These are phyloP conservation scores for Crotalus viridis DNA, from an alignment of 2,113 vertebrate genomes.

Conservation along the genomic window DNA sequence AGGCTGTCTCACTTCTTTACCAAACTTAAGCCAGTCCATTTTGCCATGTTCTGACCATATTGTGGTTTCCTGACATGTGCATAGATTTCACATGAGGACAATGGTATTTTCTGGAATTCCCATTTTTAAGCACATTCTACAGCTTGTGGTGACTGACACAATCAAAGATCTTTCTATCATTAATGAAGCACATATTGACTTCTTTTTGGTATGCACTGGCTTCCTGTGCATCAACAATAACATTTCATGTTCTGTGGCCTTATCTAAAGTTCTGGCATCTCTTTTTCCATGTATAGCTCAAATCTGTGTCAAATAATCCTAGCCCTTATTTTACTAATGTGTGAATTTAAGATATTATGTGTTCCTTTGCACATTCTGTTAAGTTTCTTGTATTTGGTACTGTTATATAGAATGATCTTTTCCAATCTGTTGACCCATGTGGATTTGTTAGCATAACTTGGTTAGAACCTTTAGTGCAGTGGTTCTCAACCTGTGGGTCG, in stretches of 20 bases:
- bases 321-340: background rate
- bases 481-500: too few species aligned
- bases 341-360: background rate
- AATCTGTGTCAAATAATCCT: background rate
- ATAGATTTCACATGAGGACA: background rate
- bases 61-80: background rate
- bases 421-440: background rate
- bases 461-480: background rate
- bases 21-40: background rate
- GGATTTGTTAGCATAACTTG: background rate
- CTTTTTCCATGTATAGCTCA: background rate
- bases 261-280: background rate
- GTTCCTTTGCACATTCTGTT: background rate
- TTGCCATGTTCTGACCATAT: background rate
- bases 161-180: background rate
- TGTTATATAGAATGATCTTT: background rate
- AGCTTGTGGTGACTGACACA: background rate
- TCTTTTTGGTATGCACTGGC: background rate
- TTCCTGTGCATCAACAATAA: background rate
- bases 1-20: background rate
- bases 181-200: background rate
- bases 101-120: background rate
- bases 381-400: background rate
- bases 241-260: background rate
- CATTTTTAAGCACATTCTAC: background rate